Evolutionary conservation across 2,888 invertebrate genomes (phyloP).

Genomic region (Tetropium fuscum): DNA sequence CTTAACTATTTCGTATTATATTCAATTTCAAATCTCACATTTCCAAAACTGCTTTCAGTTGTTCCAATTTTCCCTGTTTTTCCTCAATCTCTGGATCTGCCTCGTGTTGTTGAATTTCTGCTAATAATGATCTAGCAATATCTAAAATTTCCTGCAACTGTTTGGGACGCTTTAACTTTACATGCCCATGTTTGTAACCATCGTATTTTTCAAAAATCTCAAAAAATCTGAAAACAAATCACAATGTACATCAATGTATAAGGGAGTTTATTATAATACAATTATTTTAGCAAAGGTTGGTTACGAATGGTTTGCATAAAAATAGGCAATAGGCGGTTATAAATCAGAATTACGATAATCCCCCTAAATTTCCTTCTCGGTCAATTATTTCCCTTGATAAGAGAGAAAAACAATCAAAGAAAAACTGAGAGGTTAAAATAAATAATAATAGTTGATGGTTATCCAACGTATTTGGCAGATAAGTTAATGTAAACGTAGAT

Average conservation of each 20-base stretch:
- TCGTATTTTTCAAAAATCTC: slow-evolving; percentile 98
- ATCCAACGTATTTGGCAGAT: too few species aligned
- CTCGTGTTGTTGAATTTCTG: slow-evolving; percentile 89
- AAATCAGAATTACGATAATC: too few species aligned
- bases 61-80: slow-evolving; percentile 96
- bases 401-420: too few species aligned
- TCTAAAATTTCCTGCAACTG: slow-evolving; percentile 98
- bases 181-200: slow-evolving; percentile 94
- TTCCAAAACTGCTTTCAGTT: slow-evolving; percentile 98
- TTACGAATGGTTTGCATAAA: too few species aligned
- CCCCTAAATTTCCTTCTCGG: too few species aligned
- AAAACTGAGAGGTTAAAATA: too few species aligned
- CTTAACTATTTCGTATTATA: not conserved
- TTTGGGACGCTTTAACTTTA: slow-evolving; percentile 97
- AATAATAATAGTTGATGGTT: too few species aligned
- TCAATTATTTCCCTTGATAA: too few species aligned
- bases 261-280: too few species aligned
- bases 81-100: slow-evolving; percentile 95
- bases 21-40: slow-evolving; percentile 76
- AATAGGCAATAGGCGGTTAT: too few species aligned
- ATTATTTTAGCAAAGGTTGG: too few species aligned
- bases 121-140: slow-evolving; percentile 90
- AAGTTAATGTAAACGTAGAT: too few species aligned
- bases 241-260: not conserved
- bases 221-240: slow-evolving; percentile 81